Evolutionary conservation across 2,888 invertebrate genomes (phyloP), one percentile per base, ranked within the genome.

Genomic region (Meiosimyza decipiens): DNA sequence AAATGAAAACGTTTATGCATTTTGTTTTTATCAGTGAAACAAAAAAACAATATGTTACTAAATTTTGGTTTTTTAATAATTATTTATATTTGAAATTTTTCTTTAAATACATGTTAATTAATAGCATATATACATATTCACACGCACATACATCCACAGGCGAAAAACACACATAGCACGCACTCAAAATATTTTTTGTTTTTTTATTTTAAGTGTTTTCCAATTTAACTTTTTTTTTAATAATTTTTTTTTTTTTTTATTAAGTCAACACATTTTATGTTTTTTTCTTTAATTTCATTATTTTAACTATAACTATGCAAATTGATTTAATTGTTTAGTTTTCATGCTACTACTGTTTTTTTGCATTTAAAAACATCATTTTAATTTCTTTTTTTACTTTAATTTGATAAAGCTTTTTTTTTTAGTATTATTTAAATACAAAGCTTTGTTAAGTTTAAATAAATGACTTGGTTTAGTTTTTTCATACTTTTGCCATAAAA

Each of bases 181-280:
- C 67, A 67, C 55, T 54, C 66, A 66, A 54, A 16, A 18, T 40
- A 40, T 59, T 50, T 49, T 72, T 74, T 68, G 57, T 74, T 63
- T 73, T 50, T 60, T 69, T 71, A 71, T 71, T 75, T 55, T 73
- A 54, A 52, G 50, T 51, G 65, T 69, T 55, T 65, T 67, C 11
- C 28, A n/a, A 16, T 73, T 69, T 59, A 16, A 50, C 57, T 66
- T 62, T 75, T 75, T 54, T 71, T 72, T 18, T 71, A 64, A 73
- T 74, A 28, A 28, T 5, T 33, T 40, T 40, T 40, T 60, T 22
- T 28, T 11, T 6, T 57, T 57, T 57, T 57, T 6, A 40, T 40
- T 40, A 40, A 40, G 6, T 40, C 22, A 18, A 57, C 13, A 28
- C 57, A 22, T n/a, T 18, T 57, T 54, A 54, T 54, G 54, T 5